Evolutionary conservation across 2,888 invertebrate species (phyloP).

Genomic region (Andrena haemorrhoa): DNA sequence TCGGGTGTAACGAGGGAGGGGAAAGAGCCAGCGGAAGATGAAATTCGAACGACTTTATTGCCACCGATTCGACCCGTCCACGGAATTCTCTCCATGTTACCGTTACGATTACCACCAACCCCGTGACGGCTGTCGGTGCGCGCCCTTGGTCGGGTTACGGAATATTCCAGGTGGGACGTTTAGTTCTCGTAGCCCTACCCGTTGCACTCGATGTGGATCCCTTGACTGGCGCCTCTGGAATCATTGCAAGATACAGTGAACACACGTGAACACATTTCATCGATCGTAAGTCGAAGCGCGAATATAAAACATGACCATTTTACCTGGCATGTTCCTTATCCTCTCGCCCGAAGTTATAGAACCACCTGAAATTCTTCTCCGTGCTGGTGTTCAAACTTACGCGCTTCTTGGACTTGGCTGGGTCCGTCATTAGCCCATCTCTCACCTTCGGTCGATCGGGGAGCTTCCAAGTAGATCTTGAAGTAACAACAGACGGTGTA

Average conservation of each 20-base stretch:
- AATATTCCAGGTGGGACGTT: neutral
- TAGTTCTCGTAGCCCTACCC: neutral
- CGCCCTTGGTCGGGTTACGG: neutral
- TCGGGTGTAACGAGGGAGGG: neutral
- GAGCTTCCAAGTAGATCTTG: neutral
- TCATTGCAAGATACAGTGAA: neutral
- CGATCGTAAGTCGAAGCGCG: neutral
- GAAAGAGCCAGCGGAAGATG: neutral
- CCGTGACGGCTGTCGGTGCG: neutral
- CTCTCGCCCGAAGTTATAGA: slow-evolving; percentile 51
- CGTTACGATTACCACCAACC: neutral
- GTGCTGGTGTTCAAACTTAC: slow-evolving; percentile 53
- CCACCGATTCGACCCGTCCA: neutral
- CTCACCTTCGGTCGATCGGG: neutral
- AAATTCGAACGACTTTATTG: slow-evolving; percentile 30
- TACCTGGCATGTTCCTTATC: slow-evolving; percentile 3
- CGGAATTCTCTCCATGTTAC: neutral
- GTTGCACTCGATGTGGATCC: slow-evolving; percentile 21
- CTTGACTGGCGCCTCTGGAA: neutral
- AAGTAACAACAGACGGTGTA: neutral
- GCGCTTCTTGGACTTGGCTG: slow-evolving; percentile 49
- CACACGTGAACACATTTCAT: neutral
- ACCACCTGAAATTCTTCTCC: slow-evolving; percentile 63
- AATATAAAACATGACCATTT: neutral
- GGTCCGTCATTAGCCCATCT: neutral